Percentiles rank a stretch among this genome's conserved stretches.
phyloP scores from a whole-genome alignment of 2,888 invertebrate species.

The Lampropteryx suffumata region DNA sequence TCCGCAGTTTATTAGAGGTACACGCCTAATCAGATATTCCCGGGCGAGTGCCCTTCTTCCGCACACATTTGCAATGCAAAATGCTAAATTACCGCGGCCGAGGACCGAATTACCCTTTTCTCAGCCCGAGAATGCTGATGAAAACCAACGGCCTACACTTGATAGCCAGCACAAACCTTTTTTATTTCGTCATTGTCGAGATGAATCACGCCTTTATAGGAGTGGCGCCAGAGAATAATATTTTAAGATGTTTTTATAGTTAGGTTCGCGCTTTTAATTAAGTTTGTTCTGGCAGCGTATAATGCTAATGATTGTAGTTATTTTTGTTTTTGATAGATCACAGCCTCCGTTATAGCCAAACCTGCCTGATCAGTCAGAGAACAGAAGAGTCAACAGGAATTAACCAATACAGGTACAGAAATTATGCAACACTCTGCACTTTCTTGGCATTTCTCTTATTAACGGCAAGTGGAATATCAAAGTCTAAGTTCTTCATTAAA shows the following conservation, averaged over 20 bases:
- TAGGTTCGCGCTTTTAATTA: no score
- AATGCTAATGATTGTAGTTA: no score
- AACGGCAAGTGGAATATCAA: no score
- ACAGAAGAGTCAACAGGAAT: no score
- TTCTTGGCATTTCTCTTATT: no score
- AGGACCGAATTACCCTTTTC: constrained; percentile 21
- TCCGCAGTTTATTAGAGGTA: constrained; percentile 3
- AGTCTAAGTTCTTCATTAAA: no score
- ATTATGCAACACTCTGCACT: no score
- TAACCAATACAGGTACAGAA: no score
- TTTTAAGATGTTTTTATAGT: constrained; percentile 6
- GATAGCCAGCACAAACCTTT: constrained; percentile 23
- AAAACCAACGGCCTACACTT: constrained; percentile 19
- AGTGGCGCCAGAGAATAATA: neutral
- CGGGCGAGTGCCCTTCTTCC: constrained; percentile 22
- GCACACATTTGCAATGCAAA: constrained; percentile 28
- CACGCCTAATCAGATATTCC: constrained; percentile 21
- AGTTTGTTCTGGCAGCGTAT: no score
- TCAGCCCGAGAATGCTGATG: constrained; percentile 15
- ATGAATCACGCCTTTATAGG: constrained; percentile 12
- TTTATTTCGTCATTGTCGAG: constrained; percentile 24
- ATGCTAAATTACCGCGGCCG: constrained; percentile 18
- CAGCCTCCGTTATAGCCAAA: no score
- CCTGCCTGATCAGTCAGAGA: no score
- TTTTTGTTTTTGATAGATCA: no score